These are phyloP conservation scores for Abscondita cerata DNA, from an alignment of 2,888 invertebrate species.

Conservation along the genomic window DNA sequence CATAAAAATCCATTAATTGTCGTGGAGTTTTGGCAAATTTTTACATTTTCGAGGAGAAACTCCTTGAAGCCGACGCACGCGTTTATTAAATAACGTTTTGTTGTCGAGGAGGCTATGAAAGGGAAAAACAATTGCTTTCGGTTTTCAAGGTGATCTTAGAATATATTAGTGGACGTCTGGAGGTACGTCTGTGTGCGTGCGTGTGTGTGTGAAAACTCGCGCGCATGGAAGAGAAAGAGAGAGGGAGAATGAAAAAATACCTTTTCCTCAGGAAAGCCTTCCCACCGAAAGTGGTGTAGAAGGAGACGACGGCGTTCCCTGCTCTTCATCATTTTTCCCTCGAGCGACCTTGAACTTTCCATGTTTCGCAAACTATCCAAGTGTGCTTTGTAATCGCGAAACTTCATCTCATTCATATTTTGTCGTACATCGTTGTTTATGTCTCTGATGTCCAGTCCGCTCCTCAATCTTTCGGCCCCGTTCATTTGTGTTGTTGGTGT, in stretches of 20 bases:
- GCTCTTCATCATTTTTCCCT: slow-evolving; percentile 47
- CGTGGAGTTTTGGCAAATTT: not conserved
- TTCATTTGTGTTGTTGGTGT: slow-evolving; percentile 22
- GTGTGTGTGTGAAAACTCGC: too few species aligned
- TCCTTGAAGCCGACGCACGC: too few species aligned
- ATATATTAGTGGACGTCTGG: too few species aligned
- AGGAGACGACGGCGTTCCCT: slow-evolving; percentile 59
- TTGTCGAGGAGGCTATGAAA: too few species aligned
- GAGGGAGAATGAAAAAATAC: slow-evolving; percentile 48
- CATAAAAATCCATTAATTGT: slow-evolving; percentile 1
- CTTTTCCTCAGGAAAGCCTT: slow-evolving; percentile 60
- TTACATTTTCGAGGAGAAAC: too few species aligned
- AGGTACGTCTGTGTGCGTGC: too few species aligned
- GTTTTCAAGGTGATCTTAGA: too few species aligned
- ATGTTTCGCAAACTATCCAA: slow-evolving; percentile 55
- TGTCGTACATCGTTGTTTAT: slow-evolving; percentile 32
- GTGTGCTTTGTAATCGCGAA: slow-evolving; percentile 58
- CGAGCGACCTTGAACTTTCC: slow-evolving; percentile 48
- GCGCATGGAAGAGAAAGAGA: too few species aligned
- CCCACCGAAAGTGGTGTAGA: slow-evolving; percentile 60
- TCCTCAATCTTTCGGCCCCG: slow-evolving; percentile 36
- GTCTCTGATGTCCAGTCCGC: slow-evolving; percentile 37
- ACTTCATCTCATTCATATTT: slow-evolving; percentile 54
- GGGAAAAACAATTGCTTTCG: too few species aligned
- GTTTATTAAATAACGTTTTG: too few species aligned